Evolutionary conservation across 2,797 vertebrate species (phyloP), one percentile per base, ranked within the genome.

Genomic region (Hippopotamyrus pictus): DNA sequence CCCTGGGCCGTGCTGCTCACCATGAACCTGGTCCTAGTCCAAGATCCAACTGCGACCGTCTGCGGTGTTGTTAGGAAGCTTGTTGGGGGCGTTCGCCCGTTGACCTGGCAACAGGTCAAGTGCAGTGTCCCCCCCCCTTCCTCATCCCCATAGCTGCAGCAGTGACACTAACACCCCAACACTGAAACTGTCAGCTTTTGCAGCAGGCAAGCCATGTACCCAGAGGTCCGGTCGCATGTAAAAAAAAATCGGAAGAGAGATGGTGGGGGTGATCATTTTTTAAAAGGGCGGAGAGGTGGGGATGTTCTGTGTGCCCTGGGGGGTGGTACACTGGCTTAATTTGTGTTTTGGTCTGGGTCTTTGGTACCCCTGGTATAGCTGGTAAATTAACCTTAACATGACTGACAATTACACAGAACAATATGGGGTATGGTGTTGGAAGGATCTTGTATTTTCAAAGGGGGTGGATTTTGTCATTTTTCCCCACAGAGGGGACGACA

Each of bases 61-160:
- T 88, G n/a, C 59, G 0, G 41, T 12, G 62, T 5, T 22, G 69
- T 51, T 69, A 50, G 41, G 12, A 69, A 29, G n/a, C 87, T 50
- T 48, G 87, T 88, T 50, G 44, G 14, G 87, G 59, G 44, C 1
- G 3, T 48, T 11, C 87, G 62, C 44, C 57, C 46, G 41, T 44
- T 51, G 87, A 69, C 22, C 41, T 88, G 59, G 87, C 86, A 87
- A n/a, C 33, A 19, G 86, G 37, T 87, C 54, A 62, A 19, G 41
- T 51, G n/a, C 84, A 86, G 14, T 48, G n/a, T n/a, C n/a, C 85
- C 3, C 14, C 53, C 33, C 53, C 86, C 86, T 1, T 19, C 51
- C 44, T 22, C 69, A 54, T 37, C 12, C 50, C 48, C 11, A 54
- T n/a, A 14, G 29, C 22, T 37, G 37, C 73, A 79, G 37, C 3